Evolutionary conservation across 1,140 invertebrate genomes (phyloP).

Genomic region (Probaryconus sp.): DNA sequence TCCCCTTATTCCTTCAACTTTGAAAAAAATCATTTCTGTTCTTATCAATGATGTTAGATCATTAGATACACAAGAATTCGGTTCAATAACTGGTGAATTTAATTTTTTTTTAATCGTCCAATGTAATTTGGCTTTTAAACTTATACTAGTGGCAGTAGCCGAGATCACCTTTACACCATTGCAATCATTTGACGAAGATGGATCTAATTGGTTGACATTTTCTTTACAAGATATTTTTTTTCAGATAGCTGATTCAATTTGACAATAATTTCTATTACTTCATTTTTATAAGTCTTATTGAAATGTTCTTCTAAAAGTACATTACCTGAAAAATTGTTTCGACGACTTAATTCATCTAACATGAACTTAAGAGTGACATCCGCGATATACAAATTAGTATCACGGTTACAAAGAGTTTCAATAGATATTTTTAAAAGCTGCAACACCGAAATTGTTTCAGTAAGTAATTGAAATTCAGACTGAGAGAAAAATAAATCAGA

Average conservation of each 20-base stretch:
- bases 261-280: constrained; percentile 12
- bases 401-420: constrained; percentile 8
- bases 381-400: constrained; percentile 18
- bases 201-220: no score
- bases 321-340: constrained; percentile 13
- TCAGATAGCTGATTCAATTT: no score
- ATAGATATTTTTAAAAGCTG: constrained; percentile 24
- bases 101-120: no score
- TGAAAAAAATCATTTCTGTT: constrained; percentile 11
- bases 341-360: constrained; percentile 12
- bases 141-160: no score
- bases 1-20: constrained; percentile 23
- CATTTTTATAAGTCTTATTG: neutral
- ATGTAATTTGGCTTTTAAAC: no score
- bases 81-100: no score
- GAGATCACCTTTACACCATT: no score
- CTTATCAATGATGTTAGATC: constrained; percentile 1
- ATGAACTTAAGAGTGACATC: constrained; percentile 25
- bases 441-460: constrained; percentile 14
- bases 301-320: constrained; percentile 1
- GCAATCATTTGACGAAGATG: no score
- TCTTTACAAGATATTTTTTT: no score
- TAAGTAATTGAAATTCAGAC: constrained; percentile 13
- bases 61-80: no score
- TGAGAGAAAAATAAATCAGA: constrained; percentile 18